phyloP scores from a whole-genome alignment of 2,113 vertebrate species.

The Emydura subglobosa region DNA sequence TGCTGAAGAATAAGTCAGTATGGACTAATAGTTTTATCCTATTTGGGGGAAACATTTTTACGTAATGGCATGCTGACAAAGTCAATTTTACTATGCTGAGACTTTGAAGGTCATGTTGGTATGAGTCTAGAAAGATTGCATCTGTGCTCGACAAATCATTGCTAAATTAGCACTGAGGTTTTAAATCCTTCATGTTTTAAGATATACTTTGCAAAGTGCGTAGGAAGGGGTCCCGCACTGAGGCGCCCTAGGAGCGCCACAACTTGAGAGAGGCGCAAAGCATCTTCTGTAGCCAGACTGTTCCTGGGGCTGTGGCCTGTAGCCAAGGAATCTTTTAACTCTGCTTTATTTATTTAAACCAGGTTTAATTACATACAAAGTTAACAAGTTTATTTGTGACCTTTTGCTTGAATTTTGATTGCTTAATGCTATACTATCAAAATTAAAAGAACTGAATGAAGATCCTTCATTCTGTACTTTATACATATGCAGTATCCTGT shows the following conservation, averaged over 20 bases:
- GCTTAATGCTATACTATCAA: background rate
- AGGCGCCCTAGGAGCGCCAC: accelerated
- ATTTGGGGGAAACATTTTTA: background rate
- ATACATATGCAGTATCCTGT: background rate
- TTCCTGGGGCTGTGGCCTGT: background rate
- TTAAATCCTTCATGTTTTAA: background rate
- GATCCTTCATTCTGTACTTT: background rate
- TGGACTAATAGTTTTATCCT: background rate
- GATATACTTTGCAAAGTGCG: accelerated
- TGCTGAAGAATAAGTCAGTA: background rate
- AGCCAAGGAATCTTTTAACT: background rate
- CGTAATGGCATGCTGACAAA: background rate
- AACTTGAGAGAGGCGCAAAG: background rate
- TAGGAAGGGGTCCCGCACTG: accelerated
- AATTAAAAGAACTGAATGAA: background rate
- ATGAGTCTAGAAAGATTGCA: background rate
- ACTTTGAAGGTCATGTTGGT: background rate
- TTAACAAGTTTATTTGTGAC: background rate
- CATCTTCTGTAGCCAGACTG: background rate
- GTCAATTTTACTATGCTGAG: background rate
- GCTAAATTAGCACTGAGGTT: background rate
- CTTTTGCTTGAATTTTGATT: background rate
- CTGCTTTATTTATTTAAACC: background rate
- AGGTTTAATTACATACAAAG: background rate
- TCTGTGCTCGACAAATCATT: background rate